phyloP scores from a whole-genome alignment of 2,797 vertebrate genomes.

The Nannoperca obscura region DNA sequence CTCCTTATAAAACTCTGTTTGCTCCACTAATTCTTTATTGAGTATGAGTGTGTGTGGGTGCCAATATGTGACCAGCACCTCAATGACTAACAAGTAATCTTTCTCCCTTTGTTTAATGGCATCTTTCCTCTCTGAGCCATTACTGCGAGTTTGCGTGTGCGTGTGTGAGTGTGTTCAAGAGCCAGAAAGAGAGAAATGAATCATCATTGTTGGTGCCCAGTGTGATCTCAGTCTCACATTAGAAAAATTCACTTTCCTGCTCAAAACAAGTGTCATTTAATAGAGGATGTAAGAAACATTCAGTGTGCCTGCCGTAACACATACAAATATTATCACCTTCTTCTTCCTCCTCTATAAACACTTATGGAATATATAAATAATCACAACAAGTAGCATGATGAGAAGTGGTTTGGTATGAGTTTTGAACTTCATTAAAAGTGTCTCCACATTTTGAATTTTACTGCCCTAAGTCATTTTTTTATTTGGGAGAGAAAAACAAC shows the following conservation, averaged over 20 bases:
- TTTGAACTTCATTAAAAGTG: background rate
- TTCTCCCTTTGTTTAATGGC: conserved; percentile 24
- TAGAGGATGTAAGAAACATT: background rate
- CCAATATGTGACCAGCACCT: background rate
- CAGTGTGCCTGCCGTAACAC: background rate
- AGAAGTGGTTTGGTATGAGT: background rate
- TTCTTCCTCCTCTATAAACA: background rate
- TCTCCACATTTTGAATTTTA: too few species aligned
- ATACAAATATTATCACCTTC: background rate
- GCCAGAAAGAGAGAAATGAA: conserved; percentile 29
- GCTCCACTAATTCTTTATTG: background rate
- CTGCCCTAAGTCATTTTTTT: background rate
- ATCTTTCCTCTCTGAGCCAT: conserved; percentile 30
- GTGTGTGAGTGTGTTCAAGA: background rate
- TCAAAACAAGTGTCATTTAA: background rate
- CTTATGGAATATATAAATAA: background rate
- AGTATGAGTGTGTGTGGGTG: background rate
- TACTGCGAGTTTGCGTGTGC: background rate
- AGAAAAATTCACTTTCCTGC: background rate
- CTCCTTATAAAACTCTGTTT: background rate
- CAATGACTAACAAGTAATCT: conserved; percentile 24
- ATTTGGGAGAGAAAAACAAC: background rate
- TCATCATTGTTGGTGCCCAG: conserved; percentile 45
- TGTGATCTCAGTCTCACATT: conserved; percentile 33
- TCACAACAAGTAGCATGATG: background rate